A percentile compares a stretch with the other conserved stretches of the same genome.
Evolutionary conservation across 2,113 vertebrate genomes (phyloP).

Genomic region (Oceanodroma tethys): DNA sequence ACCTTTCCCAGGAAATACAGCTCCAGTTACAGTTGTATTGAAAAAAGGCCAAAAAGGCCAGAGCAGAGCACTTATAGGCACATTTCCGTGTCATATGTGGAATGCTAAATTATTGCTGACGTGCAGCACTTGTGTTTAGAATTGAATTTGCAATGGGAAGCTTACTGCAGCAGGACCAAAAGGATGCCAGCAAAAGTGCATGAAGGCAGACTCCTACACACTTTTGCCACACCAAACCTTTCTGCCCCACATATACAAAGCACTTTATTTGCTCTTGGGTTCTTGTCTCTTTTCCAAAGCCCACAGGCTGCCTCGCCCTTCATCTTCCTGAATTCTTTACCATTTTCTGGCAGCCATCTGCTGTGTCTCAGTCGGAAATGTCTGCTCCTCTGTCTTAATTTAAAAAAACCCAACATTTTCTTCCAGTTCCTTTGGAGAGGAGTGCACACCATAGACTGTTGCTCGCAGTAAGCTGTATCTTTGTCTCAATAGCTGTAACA

Average conservation of each 20-base stretch:
- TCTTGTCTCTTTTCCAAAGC: constrained; percentile 54
- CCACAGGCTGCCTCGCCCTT: constrained; percentile 59
- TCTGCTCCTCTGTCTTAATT: constrained; percentile 54
- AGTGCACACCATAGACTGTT: not conserved
- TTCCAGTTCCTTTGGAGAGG: not conserved
- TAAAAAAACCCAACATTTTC: constrained; percentile 4
- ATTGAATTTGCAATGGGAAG: not conserved
- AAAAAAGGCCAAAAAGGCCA: constrained; percentile 44
- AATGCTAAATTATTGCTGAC: constrained; percentile 34
- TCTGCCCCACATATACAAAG: not conserved
- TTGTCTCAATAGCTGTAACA: not conserved
- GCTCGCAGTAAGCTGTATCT: not conserved
- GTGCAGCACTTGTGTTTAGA: not conserved
- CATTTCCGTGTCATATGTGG: not conserved
- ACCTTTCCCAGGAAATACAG: constrained; percentile 56
- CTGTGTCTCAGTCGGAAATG: constrained; percentile 49
- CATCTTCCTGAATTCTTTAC: constrained; percentile 65
- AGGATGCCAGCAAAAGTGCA: not conserved
- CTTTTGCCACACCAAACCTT: not conserved
- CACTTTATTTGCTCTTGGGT: not conserved
- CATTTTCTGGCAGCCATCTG: constrained; percentile 60
- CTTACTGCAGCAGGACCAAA: not conserved
- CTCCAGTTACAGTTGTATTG: constrained; percentile 48
- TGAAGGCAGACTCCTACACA: not conserved
- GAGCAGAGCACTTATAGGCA: constrained; percentile 28